Evolutionary conservation across 1,140 invertebrate species (phyloP), one percentile per base, ranked within the genome.

Genomic region (Zaprionus ghesquierei): DNA sequence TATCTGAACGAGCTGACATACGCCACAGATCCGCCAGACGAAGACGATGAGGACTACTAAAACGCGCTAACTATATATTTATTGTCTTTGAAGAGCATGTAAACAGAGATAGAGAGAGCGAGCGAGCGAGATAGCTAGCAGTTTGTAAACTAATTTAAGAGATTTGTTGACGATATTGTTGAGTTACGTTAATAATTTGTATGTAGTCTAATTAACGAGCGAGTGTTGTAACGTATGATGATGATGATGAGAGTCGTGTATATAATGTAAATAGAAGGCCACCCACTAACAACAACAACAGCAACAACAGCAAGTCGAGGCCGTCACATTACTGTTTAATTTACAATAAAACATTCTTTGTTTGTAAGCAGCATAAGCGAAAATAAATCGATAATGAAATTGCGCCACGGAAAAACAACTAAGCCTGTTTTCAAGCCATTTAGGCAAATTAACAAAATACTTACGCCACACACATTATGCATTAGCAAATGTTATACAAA

Each of bases 1-100:
- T 94, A 94, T 82, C 81, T 94, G 66, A 94, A 94, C 71, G 94
- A 94, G 75, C 89, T 94, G 46, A 94, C 94, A 9, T 94, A 94
- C 75, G 94, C 94, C 53, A 94, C 94, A n/a, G 94, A 94, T 81
- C 93, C 93, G 59, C 93, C 94, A 59, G 93, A 93, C 58, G 90
- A 93, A 72, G 92, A 92, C 29, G 92, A 92, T 25, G 92, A 92
- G 59, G 90, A 92, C 49, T 92, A 92, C 62, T 91, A 53, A 85
- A n/a, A 53, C 69, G 59, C 60, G 41, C 27, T 75, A 75, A 76
- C 60, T 81, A 86, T 76, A 81, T 79, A 86, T 90, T 82, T 77
- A 90, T 90, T 78, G 75, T 85, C 64, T 81, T 79, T 69, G 51
- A 58, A 65, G 72, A 74, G 38, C 44, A 73, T 62, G 33, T 13